Base-by-base conservation (phyloP, 2,797 vertebrate genomes). In the Trachurus trachurus region DNA sequence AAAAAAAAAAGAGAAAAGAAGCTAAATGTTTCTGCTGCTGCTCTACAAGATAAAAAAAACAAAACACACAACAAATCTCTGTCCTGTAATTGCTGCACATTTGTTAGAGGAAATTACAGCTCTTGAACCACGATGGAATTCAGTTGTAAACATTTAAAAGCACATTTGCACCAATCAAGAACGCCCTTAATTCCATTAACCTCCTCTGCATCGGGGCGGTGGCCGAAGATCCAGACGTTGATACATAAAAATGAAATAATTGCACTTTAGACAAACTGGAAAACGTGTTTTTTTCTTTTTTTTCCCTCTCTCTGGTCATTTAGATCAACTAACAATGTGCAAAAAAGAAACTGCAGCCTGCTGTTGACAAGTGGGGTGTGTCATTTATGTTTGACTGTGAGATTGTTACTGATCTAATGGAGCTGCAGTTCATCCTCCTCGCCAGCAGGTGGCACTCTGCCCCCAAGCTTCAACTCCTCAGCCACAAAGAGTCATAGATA, bases 361-460 rank as follows among this genome's bases (percentile, higher is more conserved):
- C 19, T 6, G 26, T 0, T 21, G 22, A 7, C 15, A 12, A 40
- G 3, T 3, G 0, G 8, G 9, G 37, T 34, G 31, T 34, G 13
- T n/a, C n/a, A 45, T 11, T 3, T 11, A 11, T 52, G 50, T 58
- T 50, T 39, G 12, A 49, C n/a, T 13, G 31, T 26, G 50, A 47
- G 17, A 53, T 45, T 50, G 16, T 1, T 39, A 47, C 12, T 5
- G 40, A 39, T 61, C 63, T 44, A 1, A 13, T n/a, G 6, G 26
- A 39, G 12, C 26, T 80, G 74, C 6, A 68, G 1, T 82, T 82
- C 31, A 45, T 16, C 9, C 34, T 56, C 9, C 12, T 34, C 0
- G 2, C 76, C 90, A 91, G 82, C 69, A 84, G 87, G 87, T 83
- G 90, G 87, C 37, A 39, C 0, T 62, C 5, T 26, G 59, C 50